Base-by-base conservation (phyloP, 2,797 vertebrate genomes). In the Pangasius djambal region DNA sequence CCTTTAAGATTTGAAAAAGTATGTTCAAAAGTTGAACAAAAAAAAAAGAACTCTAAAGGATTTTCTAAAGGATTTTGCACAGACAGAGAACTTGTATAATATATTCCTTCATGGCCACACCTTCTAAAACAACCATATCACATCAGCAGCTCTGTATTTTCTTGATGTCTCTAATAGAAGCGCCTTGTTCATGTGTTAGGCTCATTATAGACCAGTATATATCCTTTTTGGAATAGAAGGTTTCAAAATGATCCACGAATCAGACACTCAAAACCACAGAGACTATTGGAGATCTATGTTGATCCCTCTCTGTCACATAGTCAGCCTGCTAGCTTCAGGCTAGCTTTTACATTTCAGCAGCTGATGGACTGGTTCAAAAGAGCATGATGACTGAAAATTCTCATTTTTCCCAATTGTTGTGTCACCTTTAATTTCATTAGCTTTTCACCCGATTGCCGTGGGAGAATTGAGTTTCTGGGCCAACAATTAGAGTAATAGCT, bases 401-500 rank as follows among this genome's bases (percentile, higher is more conserved):
- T 79, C 87, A 87, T 92, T 93, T 94, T 93, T 87, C 82, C 72
- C 92, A 91, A 92, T 93, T 94, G 89, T 95, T 94, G 91, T 91
- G 87, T 92, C 93, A 93, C 91, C 93, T 95, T 94, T 95, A 89
- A 94, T 94, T 94, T 93, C 92, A 94, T 95, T 94, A 93, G 87
- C 90, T 92, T 90, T 93, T 50, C 91, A 89, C 83, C 63, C 75
- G 28, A 50, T 72, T 55, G 65, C 90, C 2, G 78, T 74, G 72
- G 86, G 90, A 93, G 75, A 93, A 91, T 91, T 92, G 93, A 93
- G 91, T 94, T 95, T 96, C 93, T 93, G 92, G 94, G 94, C 90
- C 93, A 95, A 95, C 95, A 96, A 96, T 96, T 95, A 95, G 92
- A 92, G 93, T 95, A 96, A 95, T 95, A 95, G 95, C 95, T 93